These are phyloP conservation scores for Toxotes jaculatrix DNA, from an alignment of 2,113 vertebrate species.

Conservation along the genomic window DNA sequence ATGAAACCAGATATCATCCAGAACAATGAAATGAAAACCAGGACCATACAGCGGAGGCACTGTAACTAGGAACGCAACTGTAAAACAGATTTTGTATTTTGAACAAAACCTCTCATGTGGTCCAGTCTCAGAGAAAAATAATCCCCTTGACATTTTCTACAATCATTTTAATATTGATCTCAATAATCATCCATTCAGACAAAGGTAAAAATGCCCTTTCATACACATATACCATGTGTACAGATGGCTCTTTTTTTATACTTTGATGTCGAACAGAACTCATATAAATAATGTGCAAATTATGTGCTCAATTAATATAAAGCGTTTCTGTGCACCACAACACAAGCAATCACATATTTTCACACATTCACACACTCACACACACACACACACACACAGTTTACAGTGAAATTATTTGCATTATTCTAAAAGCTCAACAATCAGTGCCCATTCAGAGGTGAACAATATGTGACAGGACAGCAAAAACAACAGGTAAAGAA, in stretches of 20 bases:
- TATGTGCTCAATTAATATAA: constrained; percentile 70
- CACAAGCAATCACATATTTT: constrained; percentile 50
- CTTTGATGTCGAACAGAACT: constrained; percentile 54
- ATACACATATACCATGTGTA: constrained; percentile 54
- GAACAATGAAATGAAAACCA: constrained; percentile 76
- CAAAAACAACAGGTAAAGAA: constrained; percentile 62
- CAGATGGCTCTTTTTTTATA: constrained; percentile 60
- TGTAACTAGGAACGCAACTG: constrained; percentile 68
- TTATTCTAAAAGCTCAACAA: constrained; percentile 66
- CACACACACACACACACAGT: constrained; percentile 17
- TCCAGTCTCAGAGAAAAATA: constrained; percentile 41
- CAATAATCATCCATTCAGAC: constrained; percentile 50
- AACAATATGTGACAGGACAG: constrained; percentile 59
- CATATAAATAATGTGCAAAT: constrained; percentile 76
- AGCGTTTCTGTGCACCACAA: constrained; percentile 68
- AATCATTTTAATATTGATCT: constrained; percentile 61
- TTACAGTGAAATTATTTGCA: constrained; percentile 64
- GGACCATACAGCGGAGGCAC: constrained; percentile 76
- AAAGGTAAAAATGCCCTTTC: constrained; percentile 59
- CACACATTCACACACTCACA: background rate
- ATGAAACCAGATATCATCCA: constrained; percentile 76
- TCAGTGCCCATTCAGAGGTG: constrained; percentile 55
- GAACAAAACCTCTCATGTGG: constrained; percentile 47
- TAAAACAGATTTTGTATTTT: constrained; percentile 56
- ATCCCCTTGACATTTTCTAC: constrained; percentile 45